Base-by-base conservation (phyloP, 2,797 vertebrate genomes). In the Oryzias sinensis region DNA sequence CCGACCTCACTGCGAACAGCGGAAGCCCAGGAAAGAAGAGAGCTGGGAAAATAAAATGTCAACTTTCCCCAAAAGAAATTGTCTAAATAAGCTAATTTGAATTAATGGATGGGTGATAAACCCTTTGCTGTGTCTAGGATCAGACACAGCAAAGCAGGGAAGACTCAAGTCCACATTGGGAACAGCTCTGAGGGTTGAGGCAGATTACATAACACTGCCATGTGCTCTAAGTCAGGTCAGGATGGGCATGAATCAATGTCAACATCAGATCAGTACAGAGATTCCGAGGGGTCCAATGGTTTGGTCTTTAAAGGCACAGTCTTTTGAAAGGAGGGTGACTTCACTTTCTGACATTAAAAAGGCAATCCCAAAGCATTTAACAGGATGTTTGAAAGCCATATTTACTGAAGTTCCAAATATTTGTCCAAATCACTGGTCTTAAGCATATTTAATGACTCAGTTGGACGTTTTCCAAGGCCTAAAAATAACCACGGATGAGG, bases 131-230 rank as follows among this genome's bases (percentile, higher is more conserved):
- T n/a, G n/a, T n/a, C n/a, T n/a, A n/a, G n/a, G 76, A 85, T 90
- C 88, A 83, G 82, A 89, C 86, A 89, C 86, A 79, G 73, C 77
- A 80, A 61, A 72, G 49, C 68, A 56, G 66, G 68, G 65, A 64
- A 55, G 64, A 77, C 68, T 79, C 76, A 69, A 53, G 49, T 81
- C 87, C 83, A 83, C 85, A 77, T 49, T 84, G 83, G 86, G 85
- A 85, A 77, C 49, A 41, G 81, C 75, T 70, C 49, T 59, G 49
- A 43, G 68, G 53, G 47, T 17, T 1, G 50, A 11, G 43, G 33
- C 22, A 37, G 55, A 65, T 88, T 88, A 74, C 80, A 49, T 88
- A 87, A 89, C 41, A 3, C 37, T 62, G 75, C 74, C 79, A 76
- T 84, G 79, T 77, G 76, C 68, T 80, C 63, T 61, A 61, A 65